Base-by-base conservation (phyloP, 2,113 vertebrate species). In the Thamnophis sirtalis region DNA sequence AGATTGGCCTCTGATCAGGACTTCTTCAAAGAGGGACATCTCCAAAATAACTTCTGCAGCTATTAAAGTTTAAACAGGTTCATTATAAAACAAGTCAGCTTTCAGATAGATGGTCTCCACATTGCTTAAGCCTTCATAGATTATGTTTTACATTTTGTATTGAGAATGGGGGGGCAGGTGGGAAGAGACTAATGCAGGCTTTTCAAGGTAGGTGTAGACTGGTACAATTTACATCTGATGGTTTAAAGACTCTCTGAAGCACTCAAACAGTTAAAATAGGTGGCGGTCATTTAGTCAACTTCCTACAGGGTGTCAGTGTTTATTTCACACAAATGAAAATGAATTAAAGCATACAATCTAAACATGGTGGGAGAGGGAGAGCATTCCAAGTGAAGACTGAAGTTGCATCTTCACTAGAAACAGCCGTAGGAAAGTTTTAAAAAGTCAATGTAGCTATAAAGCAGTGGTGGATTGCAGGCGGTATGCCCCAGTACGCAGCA, bases 291-390 rank as follows among this genome's bases (percentile, higher is more conserved):
- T 93, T 91, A 10, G 55, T 2, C 11, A 1, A 51, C 1, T 84
- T 88, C 87, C 97, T 97, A 92, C 95, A 95, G 97, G 97, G 95
- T 95, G 97, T 90, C 97, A 94, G 95, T 94, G 95, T 96, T 92
- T 90, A 49, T 97, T 92, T 95, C 5, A 89, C 93, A 15, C 93
- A 0, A 84, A 24, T 11, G 6, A 54, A 0, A 43, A 33, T 1
- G 51, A 90, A 15, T 22, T 2, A n/a, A 21, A 2, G 51, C 6
- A 38, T 21, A 56, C 8, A 26, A 21, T 8, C 0, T 1, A 11
- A n/a, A 1, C 80, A 0, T 5, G 0, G 0, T 1, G 26, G 10
- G 9, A 63, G 26, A 60, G 7, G 22, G 56, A 58, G 11, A 88
- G 54, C 9, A 6, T 15, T 21, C 11, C 17, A 91, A 73, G 6